Conservation (phyloP, 37 sponge, comb jelly and placozoan genomes). For the Bolinopsis microptera region DNA sequence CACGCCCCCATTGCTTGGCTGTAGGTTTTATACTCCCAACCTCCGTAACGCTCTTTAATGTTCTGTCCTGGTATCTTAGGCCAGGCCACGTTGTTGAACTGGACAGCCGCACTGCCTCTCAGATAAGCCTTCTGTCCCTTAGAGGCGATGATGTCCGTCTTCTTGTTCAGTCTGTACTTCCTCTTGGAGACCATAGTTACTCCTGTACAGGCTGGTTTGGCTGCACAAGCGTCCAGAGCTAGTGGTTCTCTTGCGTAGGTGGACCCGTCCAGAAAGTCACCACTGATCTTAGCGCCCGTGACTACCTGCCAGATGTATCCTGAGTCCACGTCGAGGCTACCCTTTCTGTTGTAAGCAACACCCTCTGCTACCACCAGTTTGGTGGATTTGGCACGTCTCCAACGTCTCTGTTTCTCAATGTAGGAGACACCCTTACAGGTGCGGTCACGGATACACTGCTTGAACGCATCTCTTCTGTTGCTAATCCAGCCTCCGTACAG, state of each 20-base stretch:
- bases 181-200: background rate
- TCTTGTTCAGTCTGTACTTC: constrained; percentile 28
- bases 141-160: background rate
- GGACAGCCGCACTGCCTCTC: background rate
- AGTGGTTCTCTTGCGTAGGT: background rate
- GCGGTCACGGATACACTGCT: background rate
- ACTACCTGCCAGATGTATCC: background rate
- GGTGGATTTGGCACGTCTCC: background rate
- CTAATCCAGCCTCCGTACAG: background rate
- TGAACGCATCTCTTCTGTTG: background rate
- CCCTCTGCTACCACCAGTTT: background rate
- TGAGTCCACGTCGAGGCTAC: background rate
- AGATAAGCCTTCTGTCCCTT: background rate
- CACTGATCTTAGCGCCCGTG: background rate
- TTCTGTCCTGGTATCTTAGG: background rate
- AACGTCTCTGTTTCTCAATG: background rate
- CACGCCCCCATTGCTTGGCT: background rate
- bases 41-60: background rate
- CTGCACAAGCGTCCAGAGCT: constrained; percentile 9
- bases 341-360: background rate
- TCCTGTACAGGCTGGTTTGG: constrained; percentile 15
- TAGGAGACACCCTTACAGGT: background rate
- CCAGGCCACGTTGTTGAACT: constrained; percentile 18
- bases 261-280: background rate
- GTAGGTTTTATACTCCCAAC: background rate